These are phyloP conservation scores for Pristionchus exspectatus DNA, from an alignment of 2,888 invertebrate genomes.

Conservation along the genomic window DNA sequence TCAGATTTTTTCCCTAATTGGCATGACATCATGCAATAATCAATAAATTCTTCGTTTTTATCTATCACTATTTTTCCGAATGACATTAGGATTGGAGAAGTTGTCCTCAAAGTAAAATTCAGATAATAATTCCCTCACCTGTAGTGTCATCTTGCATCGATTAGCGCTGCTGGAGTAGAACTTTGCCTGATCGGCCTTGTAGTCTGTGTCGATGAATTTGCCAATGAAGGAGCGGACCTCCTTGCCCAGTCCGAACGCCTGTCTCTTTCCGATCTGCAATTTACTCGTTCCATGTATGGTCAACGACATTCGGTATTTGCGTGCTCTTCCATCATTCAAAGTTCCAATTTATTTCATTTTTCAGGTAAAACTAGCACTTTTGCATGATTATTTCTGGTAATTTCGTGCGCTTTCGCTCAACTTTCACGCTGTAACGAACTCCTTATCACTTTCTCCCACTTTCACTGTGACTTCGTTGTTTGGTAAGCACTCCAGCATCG, in stretches of 20 bases:
- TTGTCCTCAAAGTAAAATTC: not conserved
- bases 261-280: conserved; percentile 67
- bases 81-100: no score
- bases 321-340: not conserved
- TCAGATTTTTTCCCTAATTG: no score
- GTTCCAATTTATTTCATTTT: not conserved
- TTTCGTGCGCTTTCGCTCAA: not conserved
- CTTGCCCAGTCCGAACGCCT: conserved; percentile 67
- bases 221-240: conserved; percentile 66
- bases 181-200: conserved; percentile 63
- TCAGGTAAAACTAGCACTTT: not conserved
- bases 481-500: not conserved
- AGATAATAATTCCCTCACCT: conserved; percentile 55
- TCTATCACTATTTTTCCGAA: no score
- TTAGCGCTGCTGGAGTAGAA: conserved; percentile 69
- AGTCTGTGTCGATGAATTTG: conserved; percentile 58
- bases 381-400: not conserved
- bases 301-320: not conserved
- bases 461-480: conserved; percentile 10
- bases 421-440: not conserved
- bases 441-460: not conserved
- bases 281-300: not conserved
- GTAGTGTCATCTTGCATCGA: conserved; percentile 73
- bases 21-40: no score
- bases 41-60: no score